These are phyloP conservation scores for Syrrhaptes paradoxus DNA, from an alignment of 2,113 vertebrate species.

Conservation along the genomic window DNA sequence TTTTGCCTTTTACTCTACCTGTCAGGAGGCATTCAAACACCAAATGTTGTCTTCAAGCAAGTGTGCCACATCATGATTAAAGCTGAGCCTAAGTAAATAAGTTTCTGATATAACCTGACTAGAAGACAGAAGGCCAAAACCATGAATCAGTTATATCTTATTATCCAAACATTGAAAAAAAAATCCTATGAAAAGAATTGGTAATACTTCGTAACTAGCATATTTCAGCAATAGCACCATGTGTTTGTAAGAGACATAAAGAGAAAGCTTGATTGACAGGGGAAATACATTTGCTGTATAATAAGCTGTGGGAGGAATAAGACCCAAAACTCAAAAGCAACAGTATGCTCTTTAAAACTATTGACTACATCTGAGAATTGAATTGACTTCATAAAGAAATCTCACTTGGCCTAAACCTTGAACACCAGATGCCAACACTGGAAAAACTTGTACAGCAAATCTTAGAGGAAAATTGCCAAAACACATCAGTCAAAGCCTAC, in stretches of 20 bases:
- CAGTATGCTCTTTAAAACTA: background rate
- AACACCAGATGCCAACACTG: background rate
- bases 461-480: background rate
- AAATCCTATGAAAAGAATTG: background rate
- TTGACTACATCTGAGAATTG: background rate
- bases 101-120: background rate
- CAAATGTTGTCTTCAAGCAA: background rate
- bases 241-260: background rate
- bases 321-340: background rate
- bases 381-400: background rate
- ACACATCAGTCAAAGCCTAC: background rate
- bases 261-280: background rate
- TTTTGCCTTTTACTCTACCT: background rate
- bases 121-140: background rate
- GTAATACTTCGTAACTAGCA: background rate
- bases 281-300: background rate
- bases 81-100: background rate
- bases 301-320: background rate
- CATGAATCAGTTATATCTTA: background rate
- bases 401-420: accelerated
- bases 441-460: background rate
- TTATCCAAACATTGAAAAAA: background rate
- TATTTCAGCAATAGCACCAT: background rate
- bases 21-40: background rate
- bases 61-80: background rate